phyloP scores from a whole-genome alignment of 2,888 invertebrate genomes.

The Eupithecia subfuscata region DNA sequence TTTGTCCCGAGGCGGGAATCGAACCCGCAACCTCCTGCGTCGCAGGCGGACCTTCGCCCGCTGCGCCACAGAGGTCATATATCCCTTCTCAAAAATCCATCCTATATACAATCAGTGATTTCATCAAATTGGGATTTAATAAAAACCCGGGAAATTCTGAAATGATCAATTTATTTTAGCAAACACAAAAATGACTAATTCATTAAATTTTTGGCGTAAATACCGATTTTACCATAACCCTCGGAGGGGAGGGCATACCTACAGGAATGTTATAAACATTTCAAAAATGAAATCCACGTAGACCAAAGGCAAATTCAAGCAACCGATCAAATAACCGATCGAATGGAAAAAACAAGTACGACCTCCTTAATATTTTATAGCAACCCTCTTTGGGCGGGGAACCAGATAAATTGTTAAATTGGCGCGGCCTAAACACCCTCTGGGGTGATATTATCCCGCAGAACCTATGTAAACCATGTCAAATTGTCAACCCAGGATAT shows the following conservation, averaged over 20 bases:
- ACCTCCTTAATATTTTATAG: conserved; percentile 8
- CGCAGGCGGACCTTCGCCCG: too few species aligned
- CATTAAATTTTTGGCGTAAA: background rate
- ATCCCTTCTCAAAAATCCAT: too few species aligned
- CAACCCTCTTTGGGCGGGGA: conserved; percentile 1
- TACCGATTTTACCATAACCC: background rate
- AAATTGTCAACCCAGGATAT: background rate
- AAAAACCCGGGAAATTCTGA: too few species aligned
- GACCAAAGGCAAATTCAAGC: background rate
- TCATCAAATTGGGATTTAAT: too few species aligned
- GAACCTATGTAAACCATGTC: conserved; percentile 16
- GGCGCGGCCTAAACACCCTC: conserved; percentile 12
- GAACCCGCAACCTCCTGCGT: too few species aligned
- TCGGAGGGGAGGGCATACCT: background rate
- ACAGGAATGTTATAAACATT: background rate
- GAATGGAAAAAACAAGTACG: background rate
- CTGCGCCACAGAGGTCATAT: too few species aligned
- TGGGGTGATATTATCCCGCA: conserved; percentile 5
- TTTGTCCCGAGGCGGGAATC: too few species aligned
- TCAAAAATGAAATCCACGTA: background rate
- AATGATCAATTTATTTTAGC: too few species aligned
- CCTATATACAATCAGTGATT: background rate
- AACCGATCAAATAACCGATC: conserved; percentile 5
- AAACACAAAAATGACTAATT: background rate
- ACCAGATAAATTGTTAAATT: conserved; percentile 16